A percentile compares a stretch with the other conserved stretches of the same genome.
Evolutionary conservation across 1,140 invertebrate species (phyloP).

Genomic region (Diorhabda sublineata): DNA sequence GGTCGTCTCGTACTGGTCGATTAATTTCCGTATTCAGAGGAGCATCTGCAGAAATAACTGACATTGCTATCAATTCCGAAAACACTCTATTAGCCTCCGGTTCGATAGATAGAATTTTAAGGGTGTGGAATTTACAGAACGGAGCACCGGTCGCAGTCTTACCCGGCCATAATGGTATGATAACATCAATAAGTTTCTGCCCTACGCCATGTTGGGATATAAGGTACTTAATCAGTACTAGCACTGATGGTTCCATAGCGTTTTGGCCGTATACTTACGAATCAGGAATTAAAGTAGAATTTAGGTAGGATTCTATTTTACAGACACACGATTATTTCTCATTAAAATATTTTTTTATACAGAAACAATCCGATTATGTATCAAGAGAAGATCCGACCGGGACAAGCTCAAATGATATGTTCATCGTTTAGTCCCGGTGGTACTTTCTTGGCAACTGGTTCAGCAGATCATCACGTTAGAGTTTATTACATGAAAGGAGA

Average conservation of each 20-base stretch:
- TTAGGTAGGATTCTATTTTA: constrained; percentile 32
- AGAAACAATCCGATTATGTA: constrained; percentile 84
- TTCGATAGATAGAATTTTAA: constrained; percentile 81
- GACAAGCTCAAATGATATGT: constrained; percentile 94
- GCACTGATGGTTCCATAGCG: constrained; percentile 92
- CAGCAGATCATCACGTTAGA: constrained; percentile 88
- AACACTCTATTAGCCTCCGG: constrained; percentile 84
- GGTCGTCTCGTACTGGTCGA: constrained; percentile 86
- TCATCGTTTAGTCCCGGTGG: constrained; percentile 93
- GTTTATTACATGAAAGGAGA: constrained; percentile 80
- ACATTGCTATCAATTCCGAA: constrained; percentile 90
- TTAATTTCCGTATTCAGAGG: constrained; percentile 88
- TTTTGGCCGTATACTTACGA: constrained; percentile 83
- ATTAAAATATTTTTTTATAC: not conserved
- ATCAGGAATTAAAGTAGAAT: constrained; percentile 55
- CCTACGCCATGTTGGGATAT: constrained; percentile 70
- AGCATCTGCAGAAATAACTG: constrained; percentile 91
- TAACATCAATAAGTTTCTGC: constrained; percentile 93
- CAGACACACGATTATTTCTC: not conserved
- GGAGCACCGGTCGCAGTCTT: constrained; percentile 71
- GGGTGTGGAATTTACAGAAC: constrained; percentile 90
- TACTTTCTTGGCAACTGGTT: constrained; percentile 88
- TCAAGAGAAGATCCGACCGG: constrained; percentile 88
- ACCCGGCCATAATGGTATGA: constrained; percentile 79
- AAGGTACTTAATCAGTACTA: constrained; percentile 75